Evolutionary conservation across 2,888 invertebrate genomes (phyloP).

Genomic region (Erpobdella octoculata): DNA sequence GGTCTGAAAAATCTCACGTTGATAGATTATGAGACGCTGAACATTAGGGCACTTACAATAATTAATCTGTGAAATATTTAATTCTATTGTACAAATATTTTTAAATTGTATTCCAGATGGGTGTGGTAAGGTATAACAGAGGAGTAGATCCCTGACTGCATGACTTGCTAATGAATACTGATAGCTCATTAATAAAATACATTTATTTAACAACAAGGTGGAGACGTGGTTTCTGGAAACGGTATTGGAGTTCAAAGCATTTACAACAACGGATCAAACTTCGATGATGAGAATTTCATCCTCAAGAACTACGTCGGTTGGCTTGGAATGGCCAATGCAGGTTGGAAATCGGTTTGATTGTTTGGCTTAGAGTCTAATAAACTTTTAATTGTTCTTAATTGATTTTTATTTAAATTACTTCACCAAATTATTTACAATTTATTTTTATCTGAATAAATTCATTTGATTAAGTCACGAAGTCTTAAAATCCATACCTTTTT

Average conservation of each 20-base stretch:
- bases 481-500: too few species aligned
- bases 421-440: not conserved
- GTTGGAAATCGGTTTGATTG: too few species aligned
- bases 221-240: conserved; percentile 72
- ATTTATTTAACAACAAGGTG: conserved; percentile 57
- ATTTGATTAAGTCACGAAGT: not conserved
- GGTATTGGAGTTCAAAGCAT: conserved; percentile 76
- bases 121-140: too few species aligned
- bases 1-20: too few species aligned
- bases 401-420: not conserved
- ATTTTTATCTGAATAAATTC: not conserved
- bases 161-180: not conserved
- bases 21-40: too few species aligned
- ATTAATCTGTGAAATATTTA: too few species aligned
- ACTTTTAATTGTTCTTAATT: not conserved
- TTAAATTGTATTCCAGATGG: too few species aligned
- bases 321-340: conserved; percentile 79
- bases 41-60: too few species aligned
- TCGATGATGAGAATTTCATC: conserved; percentile 76
- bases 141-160: not conserved
- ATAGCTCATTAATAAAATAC: not conserved
- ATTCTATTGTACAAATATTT: too few species aligned
- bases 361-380: not conserved
- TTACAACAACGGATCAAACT: conserved; percentile 65
- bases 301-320: conserved; percentile 76